These are phyloP conservation scores for Tokudaia muenninki DNA, from an alignment of 2,797 vertebrate genomes.

Conservation along the genomic window DNA sequence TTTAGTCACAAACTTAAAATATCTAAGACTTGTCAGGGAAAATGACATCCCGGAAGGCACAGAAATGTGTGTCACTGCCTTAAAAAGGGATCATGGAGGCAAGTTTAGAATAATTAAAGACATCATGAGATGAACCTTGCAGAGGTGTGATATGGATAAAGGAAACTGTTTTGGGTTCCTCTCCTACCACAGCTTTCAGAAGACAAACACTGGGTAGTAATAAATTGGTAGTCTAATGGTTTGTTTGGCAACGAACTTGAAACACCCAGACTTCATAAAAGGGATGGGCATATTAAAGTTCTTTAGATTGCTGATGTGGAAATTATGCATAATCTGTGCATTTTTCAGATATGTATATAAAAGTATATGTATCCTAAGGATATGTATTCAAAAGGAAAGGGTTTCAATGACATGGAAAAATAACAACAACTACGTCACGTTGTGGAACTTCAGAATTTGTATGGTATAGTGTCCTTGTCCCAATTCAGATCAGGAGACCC, in stretches of 20 bases:
- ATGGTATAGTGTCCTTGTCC: neutral
- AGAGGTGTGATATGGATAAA: slow-evolving; percentile 45
- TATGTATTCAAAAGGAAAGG: slow-evolving; percentile 48
- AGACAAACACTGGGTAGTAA: slow-evolving; percentile 19
- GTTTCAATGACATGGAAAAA: slow-evolving; percentile 3
- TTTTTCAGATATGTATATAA: slow-evolving; percentile 8
- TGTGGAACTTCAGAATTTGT: slow-evolving; percentile 17
- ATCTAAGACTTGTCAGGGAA: slow-evolving; percentile 83
- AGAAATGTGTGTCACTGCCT: slow-evolving; percentile 77
- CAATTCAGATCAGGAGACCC: neutral
- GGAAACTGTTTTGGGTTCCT: slow-evolving; percentile 19
- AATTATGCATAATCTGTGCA: neutral
- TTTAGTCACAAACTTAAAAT: slow-evolving; percentile 85
- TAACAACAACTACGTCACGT: neutral
- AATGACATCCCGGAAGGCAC: slow-evolving; percentile 77
- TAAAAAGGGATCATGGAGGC: slow-evolving; percentile 75
- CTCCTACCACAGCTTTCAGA: slow-evolving; percentile 26
- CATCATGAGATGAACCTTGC: slow-evolving; percentile 28
- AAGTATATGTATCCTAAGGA: neutral
- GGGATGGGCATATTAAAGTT: neutral
- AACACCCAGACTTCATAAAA: slow-evolving; percentile 25
- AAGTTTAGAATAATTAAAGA: slow-evolving; percentile 78
- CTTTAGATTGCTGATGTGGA: neutral
- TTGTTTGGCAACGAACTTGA: slow-evolving; percentile 17
- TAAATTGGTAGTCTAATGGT: neutral